Conservation (phyloP, 2,888 invertebrate genomes). For the Nemurella pictetii region DNA sequence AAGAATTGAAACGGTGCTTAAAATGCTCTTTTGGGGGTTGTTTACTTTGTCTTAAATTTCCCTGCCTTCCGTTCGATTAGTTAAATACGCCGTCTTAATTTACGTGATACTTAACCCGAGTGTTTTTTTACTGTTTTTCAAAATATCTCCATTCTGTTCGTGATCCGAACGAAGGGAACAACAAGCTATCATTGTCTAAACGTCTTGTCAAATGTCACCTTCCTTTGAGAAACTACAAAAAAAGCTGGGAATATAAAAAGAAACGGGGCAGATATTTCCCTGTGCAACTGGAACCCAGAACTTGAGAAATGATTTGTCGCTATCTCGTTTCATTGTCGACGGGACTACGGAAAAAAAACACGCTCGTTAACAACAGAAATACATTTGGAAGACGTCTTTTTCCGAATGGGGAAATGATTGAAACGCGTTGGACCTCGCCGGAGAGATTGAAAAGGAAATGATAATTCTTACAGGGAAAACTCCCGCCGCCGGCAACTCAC, state of each 20-base stretch:
- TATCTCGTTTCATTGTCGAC: neutral
- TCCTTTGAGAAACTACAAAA: neutral
- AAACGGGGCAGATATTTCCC: too few relatives aligned
- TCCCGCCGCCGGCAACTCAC: neutral
- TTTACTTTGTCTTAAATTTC: too few relatives aligned
- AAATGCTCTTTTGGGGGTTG: too few relatives aligned
- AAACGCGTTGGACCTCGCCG: neutral
- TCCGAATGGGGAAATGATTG: neutral
- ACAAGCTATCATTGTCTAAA: too few relatives aligned
- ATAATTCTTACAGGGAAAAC: neutral
- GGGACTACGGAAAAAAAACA: neutral
- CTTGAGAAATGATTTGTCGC: neutral
- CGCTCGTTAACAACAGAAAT: neutral
- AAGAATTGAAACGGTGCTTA: too few relatives aligned
- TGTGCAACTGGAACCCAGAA: neutral
- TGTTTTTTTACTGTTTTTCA: too few relatives aligned
- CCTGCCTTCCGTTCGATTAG: too few relatives aligned
- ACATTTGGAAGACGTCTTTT: neutral
- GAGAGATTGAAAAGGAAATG: neutral
- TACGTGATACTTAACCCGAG: too few relatives aligned
- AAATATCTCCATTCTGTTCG: too few relatives aligned
- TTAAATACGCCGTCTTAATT: too few relatives aligned
- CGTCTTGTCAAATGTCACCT: neutral
- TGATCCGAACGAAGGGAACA: too few relatives aligned
- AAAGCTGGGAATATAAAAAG: too few relatives aligned